Base-by-base conservation (phyloP, 2,888 invertebrate species). In the Galerucella calmariensis region DNA sequence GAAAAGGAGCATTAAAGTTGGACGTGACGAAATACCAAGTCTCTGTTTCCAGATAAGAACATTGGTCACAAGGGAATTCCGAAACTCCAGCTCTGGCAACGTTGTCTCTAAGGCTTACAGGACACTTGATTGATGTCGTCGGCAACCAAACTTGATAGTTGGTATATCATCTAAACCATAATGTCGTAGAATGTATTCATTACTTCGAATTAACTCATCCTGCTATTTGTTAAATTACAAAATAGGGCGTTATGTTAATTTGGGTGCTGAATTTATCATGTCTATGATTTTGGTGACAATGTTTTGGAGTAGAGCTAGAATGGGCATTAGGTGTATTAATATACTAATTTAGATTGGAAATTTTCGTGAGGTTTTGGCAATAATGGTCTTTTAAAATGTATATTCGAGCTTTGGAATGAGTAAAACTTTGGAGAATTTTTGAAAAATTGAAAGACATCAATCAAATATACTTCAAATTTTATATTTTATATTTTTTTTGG, bases 171-270 rank as follows among this genome's bases (percentile, higher is more conserved):
- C 87, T 85, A 84, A 86, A 87, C 87, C 87, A 85, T 87, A 87
- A 87, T 86, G 85, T 85, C 86, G 86, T 86, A 86, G 86, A 87
- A 87, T 87, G 86, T 87, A 87, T 87, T 87, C 87, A 87, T 87
- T 87, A 87, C 86, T 87, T 85, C 86, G 82, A 85, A 85, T 86
- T 87, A 86, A 86, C 85, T 85, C 84, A 81, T 83, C 70, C 77
- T 78, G 85, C 85, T 83, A 86, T 86, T 87, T 86, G 86, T 87
- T 85, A 65, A 53, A 27, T 63, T 63, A 24, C 51, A 35, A 58
- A 10, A 6, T 8, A 35, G 35, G 35, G 35, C 8, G 35, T 35
- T 35, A 35, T 35, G 35, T 6, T 35, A 35, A 24, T 8, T 24
- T 11, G 58, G 24, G 58, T 58, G 20, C 9, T 58, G 58, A 58